phyloP scores from a whole-genome alignment of 2,888 invertebrate species.

The Onchidella celtica region DNA sequence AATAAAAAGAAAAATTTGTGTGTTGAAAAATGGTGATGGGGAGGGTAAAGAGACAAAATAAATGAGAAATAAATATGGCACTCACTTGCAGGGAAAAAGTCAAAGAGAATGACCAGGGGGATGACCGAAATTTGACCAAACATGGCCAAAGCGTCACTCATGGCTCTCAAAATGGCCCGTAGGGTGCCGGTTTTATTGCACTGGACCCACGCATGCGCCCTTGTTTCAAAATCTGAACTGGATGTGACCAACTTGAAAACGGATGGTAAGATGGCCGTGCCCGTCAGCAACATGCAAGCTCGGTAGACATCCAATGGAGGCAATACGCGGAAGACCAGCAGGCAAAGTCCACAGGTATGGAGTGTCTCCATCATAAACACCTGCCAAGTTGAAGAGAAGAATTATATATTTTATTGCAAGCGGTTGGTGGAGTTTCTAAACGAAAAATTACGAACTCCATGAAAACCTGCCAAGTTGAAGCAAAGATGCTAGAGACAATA shows the following conservation, averaged over 20 bases:
- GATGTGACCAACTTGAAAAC: slow-evolving; percentile 59
- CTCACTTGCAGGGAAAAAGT: slow-evolving; percentile 45
- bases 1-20: no score
- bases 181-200: background rate
- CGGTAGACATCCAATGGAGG: slow-evolving; percentile 70
- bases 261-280: slow-evolving; percentile 70
- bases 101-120: slow-evolving; percentile 55
- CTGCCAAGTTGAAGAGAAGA: slow-evolving; percentile 54
- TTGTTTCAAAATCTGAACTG: background rate
- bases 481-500: no score
- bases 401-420: background rate
- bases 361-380: slow-evolving; percentile 59
- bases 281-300: slow-evolving; percentile 70
- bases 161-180: background rate
- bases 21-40: no score
- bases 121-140: slow-evolving; percentile 59
- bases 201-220: background rate
- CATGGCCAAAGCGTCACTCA: slow-evolving; percentile 33
- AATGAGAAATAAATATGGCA: background rate
- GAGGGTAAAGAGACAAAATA: no score
- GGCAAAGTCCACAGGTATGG: slow-evolving; percentile 71
- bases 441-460: no score
- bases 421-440: background rate
- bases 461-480: no score
- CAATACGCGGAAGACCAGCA: slow-evolving; percentile 73